Base-by-base conservation (phyloP, 2,888 invertebrate genomes). In the Mechanitis messenoides region DNA sequence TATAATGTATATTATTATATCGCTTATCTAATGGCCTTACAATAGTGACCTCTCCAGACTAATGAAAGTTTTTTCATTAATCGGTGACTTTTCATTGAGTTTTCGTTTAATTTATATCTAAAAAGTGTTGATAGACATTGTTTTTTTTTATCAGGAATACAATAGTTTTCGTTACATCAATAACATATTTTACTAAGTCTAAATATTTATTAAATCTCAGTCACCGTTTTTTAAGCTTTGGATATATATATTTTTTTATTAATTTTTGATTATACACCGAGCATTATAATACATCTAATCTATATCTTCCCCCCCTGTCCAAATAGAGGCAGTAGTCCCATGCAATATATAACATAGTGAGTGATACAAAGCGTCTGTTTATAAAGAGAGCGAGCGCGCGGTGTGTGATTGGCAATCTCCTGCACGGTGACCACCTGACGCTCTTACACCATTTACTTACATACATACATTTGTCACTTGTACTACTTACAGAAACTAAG, bases 51-150 rank as follows among this genome's bases (percentile, higher is more conserved):
- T 67, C 66, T 68, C 68, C 63, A 69, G 65, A 72, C 74, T 78
- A 77, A 77, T 73, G 72, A 76, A 79, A 79, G 76, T 79, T 77
- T 76, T 69, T 75, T 76, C 78, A 76, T 77, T 76, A 77, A 72
- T 59, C 65, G 68, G 54, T 67, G 70, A 69, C 69, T 74, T 75
- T 73, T 74, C 74, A 77, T 73, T 77, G 75, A 70, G 73, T 74
- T 76, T 74, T 72, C 73, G 67, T 72, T 74, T 76, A 74, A 75
- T 74, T 76, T 74, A 7, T 71, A 67, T 67, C 71, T 55, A 56
- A 69, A 53, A 63, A 56, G 60, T 61, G 58, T 58, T 61, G 57
- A 42, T 42, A 42, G 9, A 3, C 2, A 42, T 7, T 42, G 9
- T 42, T 7, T 11, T 9, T 42, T 42, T 42, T 42, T 42, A 42